Evolutionary conservation across 2,113 vertebrate species (phyloP), one percentile per base, ranked within the genome.

Genomic region (Scopus umbretta): DNA sequence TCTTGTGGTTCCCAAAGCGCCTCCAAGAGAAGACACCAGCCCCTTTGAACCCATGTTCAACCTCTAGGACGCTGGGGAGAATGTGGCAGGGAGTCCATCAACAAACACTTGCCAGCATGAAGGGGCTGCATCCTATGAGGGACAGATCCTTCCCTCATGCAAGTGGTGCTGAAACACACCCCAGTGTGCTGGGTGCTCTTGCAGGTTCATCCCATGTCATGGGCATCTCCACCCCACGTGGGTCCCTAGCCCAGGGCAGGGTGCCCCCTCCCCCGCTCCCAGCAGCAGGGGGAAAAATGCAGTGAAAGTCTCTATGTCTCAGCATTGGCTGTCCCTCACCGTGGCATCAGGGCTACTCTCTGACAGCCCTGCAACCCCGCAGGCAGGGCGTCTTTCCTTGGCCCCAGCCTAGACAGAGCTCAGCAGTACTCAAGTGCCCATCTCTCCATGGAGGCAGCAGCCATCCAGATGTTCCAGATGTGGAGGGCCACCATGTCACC

Each of bases 81-180:
- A 53, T 23, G 55, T 1, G 30, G 14, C 1, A 8, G 42, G 26
- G 29, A 55, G 9, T 42, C 47, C 66, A 59, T 58, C 42, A 36
- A 63, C 65, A 87, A 74, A 68, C 36, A 45, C 40, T 23, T 16
- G 43, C 21, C 43, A 74, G 70, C 26, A 23, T 13, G 18, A 67
- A 82, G 53, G 18, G 43, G 63, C 49, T 68, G 65, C 63, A 82
- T 32, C 19, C 32, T 32, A 43, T 16, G 34, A 59, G 25, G 62
- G n/a, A 15, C 50, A 58, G 78, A 68, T 43, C 32, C 38, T 74
- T 59, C 61, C 45, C 61, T 40, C 53, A 32, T 1, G 3, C 0
- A 4, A 72, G 66, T 3, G 10, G 58, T 25, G 52, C 52, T 59
- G 67, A 32, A 50, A 52, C 1, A 1, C 0, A 2, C 43, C 50